Conservation (phyloP, 2,113 vertebrate species). For the Pimephales promelas region DNA sequence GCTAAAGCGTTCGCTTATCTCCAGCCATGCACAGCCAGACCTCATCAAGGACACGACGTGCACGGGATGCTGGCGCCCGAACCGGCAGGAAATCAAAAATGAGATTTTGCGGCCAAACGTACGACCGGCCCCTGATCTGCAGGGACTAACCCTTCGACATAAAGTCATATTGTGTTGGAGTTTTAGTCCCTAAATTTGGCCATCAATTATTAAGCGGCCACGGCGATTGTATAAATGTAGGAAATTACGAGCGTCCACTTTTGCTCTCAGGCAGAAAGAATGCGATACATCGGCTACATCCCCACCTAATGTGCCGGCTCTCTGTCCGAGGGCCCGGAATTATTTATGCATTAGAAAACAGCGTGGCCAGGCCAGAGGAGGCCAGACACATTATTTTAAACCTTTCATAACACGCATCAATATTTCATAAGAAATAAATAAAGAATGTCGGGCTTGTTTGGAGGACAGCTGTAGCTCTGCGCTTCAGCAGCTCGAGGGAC, state of each 20-base stretch:
- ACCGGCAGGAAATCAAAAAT: conserved; percentile 51
- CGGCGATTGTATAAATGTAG: conserved; percentile 98
- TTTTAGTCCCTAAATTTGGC: conserved; percentile 99
- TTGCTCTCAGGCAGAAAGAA: conserved; percentile 99
- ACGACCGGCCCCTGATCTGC: conserved; percentile 92
- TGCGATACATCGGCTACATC: conserved; percentile 92
- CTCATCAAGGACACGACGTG: conserved; percentile 75
- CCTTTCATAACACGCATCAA: conserved; percentile 99
- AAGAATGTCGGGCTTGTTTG: conserved; percentile 98
- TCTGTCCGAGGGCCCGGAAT: conserved; percentile 88
- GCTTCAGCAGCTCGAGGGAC: conserved; percentile 88
- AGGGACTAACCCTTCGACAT: conserved; percentile 98
- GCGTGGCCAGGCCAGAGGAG: conserved; percentile 76
- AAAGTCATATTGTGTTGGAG: conserved; percentile 99
- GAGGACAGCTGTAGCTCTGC: conserved; percentile 98
- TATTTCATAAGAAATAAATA: conserved; percentile 99
- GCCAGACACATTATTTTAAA: conserved; percentile 99
- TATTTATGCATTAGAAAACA: conserved; percentile 99
- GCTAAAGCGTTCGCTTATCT: conserved; percentile 78
- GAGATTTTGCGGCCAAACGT: conserved; percentile 63
- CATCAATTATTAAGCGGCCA: conserved; percentile 99
- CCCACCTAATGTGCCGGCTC: conserved; percentile 83
- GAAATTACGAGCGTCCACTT: conserved; percentile 98
- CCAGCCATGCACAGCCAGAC: conserved; percentile 86
- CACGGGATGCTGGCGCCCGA: not conserved